Conservation (phyloP, 2,113 vertebrate genomes). For the Forbesichthys agassizii region DNA sequence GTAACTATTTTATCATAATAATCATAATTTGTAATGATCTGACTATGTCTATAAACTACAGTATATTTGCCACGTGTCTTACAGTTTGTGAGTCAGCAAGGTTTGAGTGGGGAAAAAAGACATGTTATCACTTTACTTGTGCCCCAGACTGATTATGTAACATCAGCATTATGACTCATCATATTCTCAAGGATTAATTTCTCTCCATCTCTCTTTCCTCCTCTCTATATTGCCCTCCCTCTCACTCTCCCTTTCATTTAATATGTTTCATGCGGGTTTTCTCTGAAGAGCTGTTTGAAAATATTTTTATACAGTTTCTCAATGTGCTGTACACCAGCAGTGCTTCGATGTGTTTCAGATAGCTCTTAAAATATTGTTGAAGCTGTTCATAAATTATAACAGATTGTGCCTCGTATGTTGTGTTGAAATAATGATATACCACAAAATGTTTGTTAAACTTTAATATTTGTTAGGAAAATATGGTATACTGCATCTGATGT, state of each 20-base stretch:
- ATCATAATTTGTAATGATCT: not conserved
- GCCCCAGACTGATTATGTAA: conserved; percentile 45
- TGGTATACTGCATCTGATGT: not conserved
- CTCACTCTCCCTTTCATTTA: conserved; percentile 5
- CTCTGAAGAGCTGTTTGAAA: conserved; percentile 5
- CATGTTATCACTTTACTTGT: conserved; percentile 15
- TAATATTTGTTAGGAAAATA: not conserved
- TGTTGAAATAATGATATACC: not conserved
- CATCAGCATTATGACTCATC: conserved; percentile 39
- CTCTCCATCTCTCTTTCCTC: not conserved
- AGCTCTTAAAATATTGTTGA: conserved; percentile 1
- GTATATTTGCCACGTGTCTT: too few species aligned
- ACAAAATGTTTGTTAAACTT: not conserved
- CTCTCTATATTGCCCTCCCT: conserved; percentile 1
- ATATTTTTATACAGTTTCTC: not conserved
- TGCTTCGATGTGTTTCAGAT: conserved; percentile 24
- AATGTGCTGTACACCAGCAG: not conserved
- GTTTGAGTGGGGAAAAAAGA: conserved; percentile 15
- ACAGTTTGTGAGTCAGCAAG: not conserved
- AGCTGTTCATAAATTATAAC: not conserved
- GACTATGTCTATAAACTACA: not conserved
- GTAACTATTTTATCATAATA: too few species aligned
- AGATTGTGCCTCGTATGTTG: not conserved
- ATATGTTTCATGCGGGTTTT: not conserved
- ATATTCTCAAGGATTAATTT: conserved; percentile 7